Conservation (phyloP, 2,113 vertebrate species). For the Cromileptes altivelis region DNA sequence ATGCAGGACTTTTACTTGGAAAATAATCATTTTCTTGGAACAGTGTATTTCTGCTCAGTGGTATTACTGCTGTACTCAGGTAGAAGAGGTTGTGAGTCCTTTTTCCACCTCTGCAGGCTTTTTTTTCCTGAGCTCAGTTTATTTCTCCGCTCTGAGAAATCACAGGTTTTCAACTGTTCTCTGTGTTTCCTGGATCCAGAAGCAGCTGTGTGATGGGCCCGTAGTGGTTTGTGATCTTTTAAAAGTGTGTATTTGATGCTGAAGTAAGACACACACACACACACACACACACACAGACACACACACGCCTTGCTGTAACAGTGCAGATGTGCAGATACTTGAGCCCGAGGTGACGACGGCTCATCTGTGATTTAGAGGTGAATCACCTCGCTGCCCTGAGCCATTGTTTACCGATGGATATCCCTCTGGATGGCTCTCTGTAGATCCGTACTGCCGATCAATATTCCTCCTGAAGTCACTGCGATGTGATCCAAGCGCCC, state of each 20-base stretch:
- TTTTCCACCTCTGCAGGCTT: no score
- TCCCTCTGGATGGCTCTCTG: constrained; percentile 53
- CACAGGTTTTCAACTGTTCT: background rate
- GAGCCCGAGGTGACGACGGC: constrained; percentile 55
- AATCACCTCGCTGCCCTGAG: constrained; percentile 42
- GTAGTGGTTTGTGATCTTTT: background rate
- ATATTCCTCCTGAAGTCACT: constrained; percentile 64
- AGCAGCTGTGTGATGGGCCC: background rate
- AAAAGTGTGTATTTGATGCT: background rate
- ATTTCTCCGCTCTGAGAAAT: no score
- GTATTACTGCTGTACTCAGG: no score
- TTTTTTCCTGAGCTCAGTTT: no score
- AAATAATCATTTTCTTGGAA: no score
- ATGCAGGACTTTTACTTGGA: no score
- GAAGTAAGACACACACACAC: background rate
- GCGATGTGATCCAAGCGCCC: constrained; percentile 38
- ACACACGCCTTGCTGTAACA: background rate
- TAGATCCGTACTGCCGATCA: constrained; percentile 63
- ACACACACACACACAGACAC: constrained; percentile 44
- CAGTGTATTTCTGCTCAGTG: no score
- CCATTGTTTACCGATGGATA: constrained; percentile 70
- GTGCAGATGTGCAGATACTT: constrained; percentile 26
- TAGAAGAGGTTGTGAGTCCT: no score
- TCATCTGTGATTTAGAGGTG: constrained; percentile 62
- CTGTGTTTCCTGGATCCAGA: background rate